phyloP scores from a whole-genome alignment of 2,888 invertebrate species.

The Drosophila yooni region DNA sequence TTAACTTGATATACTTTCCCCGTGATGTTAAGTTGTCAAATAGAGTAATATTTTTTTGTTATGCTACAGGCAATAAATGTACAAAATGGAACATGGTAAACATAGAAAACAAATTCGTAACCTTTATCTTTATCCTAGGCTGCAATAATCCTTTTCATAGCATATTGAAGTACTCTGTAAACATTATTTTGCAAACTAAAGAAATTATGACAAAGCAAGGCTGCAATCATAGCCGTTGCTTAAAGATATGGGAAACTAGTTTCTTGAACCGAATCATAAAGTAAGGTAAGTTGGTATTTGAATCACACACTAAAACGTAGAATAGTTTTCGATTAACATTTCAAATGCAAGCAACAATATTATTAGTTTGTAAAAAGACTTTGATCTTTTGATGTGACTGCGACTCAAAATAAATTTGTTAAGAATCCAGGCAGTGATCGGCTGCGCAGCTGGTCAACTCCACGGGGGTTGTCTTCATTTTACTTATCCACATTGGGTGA shows the following conservation, averaged over 20 bases:
- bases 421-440: conserved; percentile 16
- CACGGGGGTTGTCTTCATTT: conserved; percentile 43
- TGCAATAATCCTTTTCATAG: background rate
- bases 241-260: background rate
- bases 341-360: conserved; percentile 1
- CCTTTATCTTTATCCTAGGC: background rate
- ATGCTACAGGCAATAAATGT: background rate
- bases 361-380: background rate
- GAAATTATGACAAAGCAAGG: background rate
- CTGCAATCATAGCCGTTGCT: background rate
- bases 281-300: background rate
- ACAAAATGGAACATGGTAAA: background rate
- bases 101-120: too few species aligned
- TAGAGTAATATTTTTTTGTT: background rate
- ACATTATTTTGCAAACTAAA: background rate
- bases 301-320: background rate
- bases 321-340: conserved; percentile 10
- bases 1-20: background rate
- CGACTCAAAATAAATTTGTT: conserved; percentile 51
- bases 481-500: conserved; percentile 55
- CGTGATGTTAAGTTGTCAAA: background rate
- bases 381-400: conserved; percentile 45
- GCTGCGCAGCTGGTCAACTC: conserved; percentile 39
- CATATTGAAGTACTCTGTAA: background rate
- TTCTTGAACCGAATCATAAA: background rate